Evolutionary conservation across 30 jellyfish, hydroid and myxozoan species (phyloP), one percentile per base, ranked within the genome.

Genomic region (Nemopilema nomurai): DNA sequence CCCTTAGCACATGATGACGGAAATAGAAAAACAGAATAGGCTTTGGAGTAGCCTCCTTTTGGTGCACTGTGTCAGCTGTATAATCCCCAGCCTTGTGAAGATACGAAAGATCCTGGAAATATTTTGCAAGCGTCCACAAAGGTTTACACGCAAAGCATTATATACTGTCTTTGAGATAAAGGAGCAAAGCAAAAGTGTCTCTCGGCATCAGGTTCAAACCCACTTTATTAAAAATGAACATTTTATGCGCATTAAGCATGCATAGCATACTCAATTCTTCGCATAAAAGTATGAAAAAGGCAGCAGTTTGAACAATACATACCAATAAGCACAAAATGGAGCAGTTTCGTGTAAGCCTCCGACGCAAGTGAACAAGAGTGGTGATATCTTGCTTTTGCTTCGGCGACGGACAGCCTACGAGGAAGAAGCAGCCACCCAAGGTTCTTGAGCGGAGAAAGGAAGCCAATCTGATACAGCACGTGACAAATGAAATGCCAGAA

Each of bases 361-460:
- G 87, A 86, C 31, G 93, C 93, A 51, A 84, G 32, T 8, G 73
- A 49, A 49, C 93, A 84, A 1, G 93, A 84, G 0, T 72, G 51
- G 28, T 79, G 84, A 28, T 84, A 84, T 28, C 87, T 50, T 4
- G 79, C 51, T 17, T 67, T 79, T 22, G 93, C 78, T 28, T 84
- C 93, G 25, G 27, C 63, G 0, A 74, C 32, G 24, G 93, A 84
- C 16, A 69, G 87, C 64, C 96, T 69, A 33, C 96, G 64, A 16
- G 96, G 96, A 32, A 87, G 70, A 7, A 87, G 69, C 83, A 79
- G 20, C 96, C 96, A 87, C 8, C 96, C 96, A 18, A 87, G 68
- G 69, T 63, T 57, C 41, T 87, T 87, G 70, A 87, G 76, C 69
- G 79, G 27, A 20, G 89, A 69, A 67, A 87, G 74, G 1, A 87